Evolutionary conservation across 2,113 vertebrate species (phyloP), one percentile per base, ranked within the genome.

Genomic region (Tenrec ecaudatus): DNA sequence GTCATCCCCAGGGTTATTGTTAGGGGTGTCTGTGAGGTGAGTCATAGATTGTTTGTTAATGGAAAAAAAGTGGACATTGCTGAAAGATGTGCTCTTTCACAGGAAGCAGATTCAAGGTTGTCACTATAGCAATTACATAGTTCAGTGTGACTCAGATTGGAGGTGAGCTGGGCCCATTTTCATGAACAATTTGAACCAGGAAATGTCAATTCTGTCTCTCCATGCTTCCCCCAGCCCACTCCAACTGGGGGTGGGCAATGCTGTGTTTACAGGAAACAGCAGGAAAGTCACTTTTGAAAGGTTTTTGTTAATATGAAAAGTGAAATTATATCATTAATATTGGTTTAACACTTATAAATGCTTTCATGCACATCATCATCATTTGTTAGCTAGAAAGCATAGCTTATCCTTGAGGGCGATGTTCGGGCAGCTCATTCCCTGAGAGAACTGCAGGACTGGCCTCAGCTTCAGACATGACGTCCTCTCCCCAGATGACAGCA

Each of bases 1-100:
- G 71, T 94, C 81, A 95, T 22, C 69, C 47, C 78, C 53, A 62
- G 0, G 0, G 60, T 3, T 6, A n/a, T 75, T 82, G 27, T 38
- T 89, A 38, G 62, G 87, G 82, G 92, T 38, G 82, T 88, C 76
- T 91, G 64, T 86, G 78, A 95, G n/a, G 17, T 87, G 88, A 96
- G 22, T 96, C 92, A 91, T 53, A 89, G 64, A 73, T 83, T 73
- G 75, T 92, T 76, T 81, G 60, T 57, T 93, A 94, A 86, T 66
- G 79, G 43, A 62, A 75, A 78, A 93, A 33, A 36, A 31, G 60
- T 40, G 43, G 29, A 73, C 77, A 36, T 84, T 85, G 84, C 78
- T 75, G 31, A 94, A 89, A 69, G 62, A 90, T 75, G 88, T 84
- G 9, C 17, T 91, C 12, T 90, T 75, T 92, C 64, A 79, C 58